Conservation (phyloP, 2,113 vertebrate genomes). For the Cranoglanis bouderius region DNA sequence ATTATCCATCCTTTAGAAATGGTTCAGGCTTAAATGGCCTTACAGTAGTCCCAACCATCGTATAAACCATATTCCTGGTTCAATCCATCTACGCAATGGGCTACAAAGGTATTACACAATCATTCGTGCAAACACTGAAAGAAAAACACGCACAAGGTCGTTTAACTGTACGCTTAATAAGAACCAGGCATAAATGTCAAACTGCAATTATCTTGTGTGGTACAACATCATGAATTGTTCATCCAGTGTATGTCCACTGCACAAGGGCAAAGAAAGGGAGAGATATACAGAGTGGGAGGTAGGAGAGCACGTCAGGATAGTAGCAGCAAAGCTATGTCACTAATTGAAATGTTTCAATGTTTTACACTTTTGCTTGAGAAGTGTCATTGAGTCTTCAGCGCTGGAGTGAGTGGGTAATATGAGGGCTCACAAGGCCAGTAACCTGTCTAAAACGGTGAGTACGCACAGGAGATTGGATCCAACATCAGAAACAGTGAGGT, state of each 20-base stretch:
- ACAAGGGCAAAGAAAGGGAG: not conserved
- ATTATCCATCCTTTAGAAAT: not conserved
- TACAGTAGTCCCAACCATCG: not conserved
- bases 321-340: conserved; percentile 20
- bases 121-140: not conserved
- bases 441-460: conserved; percentile 28
- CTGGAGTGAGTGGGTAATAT: conserved; percentile 5
- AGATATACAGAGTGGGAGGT: not conserved
- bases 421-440: conserved; percentile 45
- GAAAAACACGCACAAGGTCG: not conserved
- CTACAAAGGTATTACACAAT: not conserved
- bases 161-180: not conserved
- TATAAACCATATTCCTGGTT: not conserved
- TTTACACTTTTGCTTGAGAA: conserved; percentile 48
- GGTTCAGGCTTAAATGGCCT: not conserved
- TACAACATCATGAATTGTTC: not conserved
- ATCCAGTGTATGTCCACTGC: not conserved
- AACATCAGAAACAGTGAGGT: not conserved
- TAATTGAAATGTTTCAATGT: conserved; percentile 45
- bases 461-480: conserved; percentile 23
- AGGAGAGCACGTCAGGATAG: not conserved
- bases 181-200: not conserved
- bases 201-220: not conserved
- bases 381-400: conserved; percentile 12
- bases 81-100: not conserved